Percentiles rank a stretch among this genome's conserved stretches.
phyloP scores from a whole-genome alignment of 2,113 vertebrate species.

The Motacilla tschutschensis region DNA sequence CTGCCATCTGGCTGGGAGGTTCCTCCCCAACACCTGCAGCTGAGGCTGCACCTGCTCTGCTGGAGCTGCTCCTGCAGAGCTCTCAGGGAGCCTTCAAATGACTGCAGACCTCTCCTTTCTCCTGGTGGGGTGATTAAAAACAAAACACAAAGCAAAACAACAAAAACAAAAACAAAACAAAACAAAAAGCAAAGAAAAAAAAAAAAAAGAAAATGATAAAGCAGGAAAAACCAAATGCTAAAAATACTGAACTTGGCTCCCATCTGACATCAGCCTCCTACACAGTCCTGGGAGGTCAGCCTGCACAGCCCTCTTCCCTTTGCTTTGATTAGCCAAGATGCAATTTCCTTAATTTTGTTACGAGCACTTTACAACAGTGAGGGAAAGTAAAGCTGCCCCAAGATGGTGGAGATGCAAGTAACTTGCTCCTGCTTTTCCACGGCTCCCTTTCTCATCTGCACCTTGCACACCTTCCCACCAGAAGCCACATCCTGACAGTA shows the following conservation, averaged over 20 bases:
- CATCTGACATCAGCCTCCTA: neutral
- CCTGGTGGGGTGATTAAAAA: neutral
- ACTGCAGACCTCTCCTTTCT: neutral
- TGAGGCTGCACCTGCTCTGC: neutral
- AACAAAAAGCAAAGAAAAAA: accelerated
- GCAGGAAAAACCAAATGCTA: neutral
- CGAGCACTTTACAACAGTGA: neutral
- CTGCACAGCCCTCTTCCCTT: neutral
- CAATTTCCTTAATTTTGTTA: neutral
- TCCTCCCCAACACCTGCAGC: neutral
- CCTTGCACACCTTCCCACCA: neutral
- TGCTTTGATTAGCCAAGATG: neutral
- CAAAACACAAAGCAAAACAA: neutral
- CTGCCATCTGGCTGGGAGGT: neutral
- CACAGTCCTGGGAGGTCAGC: neutral
- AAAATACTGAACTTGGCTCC: neutral
- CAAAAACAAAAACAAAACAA: neutral
- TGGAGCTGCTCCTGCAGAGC: neutral
- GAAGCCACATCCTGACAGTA: neutral
- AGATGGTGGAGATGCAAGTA: neutral
- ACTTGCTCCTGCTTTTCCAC: neutral
- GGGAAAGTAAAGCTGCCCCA: neutral
- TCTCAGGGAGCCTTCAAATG: neutral
- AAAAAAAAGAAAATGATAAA: accelerated
- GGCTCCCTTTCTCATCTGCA: neutral